Evolutionary conservation across 2,888 invertebrate species (phyloP).

Genomic region (Temnothorax rugatulus): DNA sequence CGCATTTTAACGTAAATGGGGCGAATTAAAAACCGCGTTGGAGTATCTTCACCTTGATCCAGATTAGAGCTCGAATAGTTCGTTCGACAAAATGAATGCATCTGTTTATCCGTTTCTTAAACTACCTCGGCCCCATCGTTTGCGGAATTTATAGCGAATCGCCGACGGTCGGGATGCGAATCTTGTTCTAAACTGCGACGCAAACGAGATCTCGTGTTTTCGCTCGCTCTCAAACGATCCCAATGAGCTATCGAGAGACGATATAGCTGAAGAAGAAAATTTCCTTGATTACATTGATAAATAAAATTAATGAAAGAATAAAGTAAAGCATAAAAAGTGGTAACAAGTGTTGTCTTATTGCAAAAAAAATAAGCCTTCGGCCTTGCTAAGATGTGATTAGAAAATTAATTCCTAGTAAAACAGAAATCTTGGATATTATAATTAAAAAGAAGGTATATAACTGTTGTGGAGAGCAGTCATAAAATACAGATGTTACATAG

Average conservation of each 20-base stretch:
- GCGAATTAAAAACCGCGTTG: background rate
- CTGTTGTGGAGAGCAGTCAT: background rate
- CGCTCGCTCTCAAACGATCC: background rate
- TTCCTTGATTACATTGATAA: background rate
- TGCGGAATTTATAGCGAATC: conserved; percentile 52
- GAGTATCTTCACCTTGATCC: background rate
- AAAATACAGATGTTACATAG: background rate
- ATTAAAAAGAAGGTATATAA: background rate
- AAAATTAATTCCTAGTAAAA: background rate
- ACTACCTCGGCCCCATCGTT: conserved; percentile 30
- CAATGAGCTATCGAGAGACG: conserved; percentile 22
- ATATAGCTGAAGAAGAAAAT: conserved; percentile 20
- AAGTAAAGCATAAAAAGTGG: background rate
- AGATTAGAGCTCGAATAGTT: conserved; percentile 34
- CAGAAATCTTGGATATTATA: background rate
- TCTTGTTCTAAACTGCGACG: conserved; percentile 38
- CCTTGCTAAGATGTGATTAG: background rate
- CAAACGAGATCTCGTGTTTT: conserved; percentile 38
- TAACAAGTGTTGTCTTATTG: conserved; percentile 1
- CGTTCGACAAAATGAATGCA: conserved; percentile 54
- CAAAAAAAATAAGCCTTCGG: background rate
- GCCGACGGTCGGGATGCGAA: conserved; percentile 22
- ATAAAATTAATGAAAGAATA: background rate
- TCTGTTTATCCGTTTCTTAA: conserved; percentile 60
- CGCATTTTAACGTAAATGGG: background rate